Evolutionary conservation across 2,888 invertebrate species (phyloP).

Genomic region (Sipha maydis): DNA sequence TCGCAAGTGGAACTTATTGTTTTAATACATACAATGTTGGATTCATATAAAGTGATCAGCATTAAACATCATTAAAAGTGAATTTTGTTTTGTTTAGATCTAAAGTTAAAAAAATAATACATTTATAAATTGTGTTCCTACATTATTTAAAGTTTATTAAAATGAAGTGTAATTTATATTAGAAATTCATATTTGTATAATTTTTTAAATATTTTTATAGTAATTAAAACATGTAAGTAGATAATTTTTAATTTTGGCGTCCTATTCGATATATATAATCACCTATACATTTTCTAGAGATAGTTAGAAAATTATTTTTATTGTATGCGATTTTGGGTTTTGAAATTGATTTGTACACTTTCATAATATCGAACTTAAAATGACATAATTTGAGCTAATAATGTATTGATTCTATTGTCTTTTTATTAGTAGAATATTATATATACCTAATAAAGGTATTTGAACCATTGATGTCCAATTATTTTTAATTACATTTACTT

Average conservation of each 20-base stretch:
- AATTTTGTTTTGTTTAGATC: background rate
- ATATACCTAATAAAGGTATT: no score
- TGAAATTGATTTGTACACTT: no score
- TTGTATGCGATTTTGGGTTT: no score
- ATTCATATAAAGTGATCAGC: conserved; percentile 1
- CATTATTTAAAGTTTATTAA: background rate
- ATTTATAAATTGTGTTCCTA: background rate
- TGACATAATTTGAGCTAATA: no score
- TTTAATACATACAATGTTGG: background rate
- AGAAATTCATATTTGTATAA: background rate
- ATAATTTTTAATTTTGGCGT: background rate
- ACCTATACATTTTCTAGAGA: no score
- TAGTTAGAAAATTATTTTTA: no score
- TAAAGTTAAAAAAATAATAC: background rate
- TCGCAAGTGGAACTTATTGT: conserved; percentile 12
- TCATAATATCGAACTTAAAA: no score
- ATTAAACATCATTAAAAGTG: background rate
- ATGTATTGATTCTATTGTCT: no score
- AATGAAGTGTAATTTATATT: background rate
- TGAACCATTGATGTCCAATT: no score
- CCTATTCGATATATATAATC: no score
- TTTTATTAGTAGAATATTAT: no score
- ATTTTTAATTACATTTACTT: no score
- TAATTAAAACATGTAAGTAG: background rate
- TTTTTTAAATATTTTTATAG: background rate